A percentile compares a stretch with the other conserved stretches of the same genome.
These are phyloP conservation scores for Malaclemys terrapin DNA, from an alignment of 2,113 vertebrate genomes.

Conservation along the genomic window DNA sequence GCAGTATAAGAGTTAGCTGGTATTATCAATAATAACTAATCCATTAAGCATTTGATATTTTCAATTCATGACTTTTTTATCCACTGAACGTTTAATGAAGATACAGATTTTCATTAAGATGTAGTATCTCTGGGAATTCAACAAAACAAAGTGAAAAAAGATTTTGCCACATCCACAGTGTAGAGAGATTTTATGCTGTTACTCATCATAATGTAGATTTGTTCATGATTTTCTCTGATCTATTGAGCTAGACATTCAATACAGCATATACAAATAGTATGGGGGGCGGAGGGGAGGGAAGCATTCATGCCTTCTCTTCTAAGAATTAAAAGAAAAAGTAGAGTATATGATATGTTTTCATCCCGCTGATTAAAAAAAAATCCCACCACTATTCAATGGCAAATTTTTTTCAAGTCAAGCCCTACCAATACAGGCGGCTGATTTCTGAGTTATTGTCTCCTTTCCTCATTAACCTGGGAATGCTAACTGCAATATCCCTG, in stretches of 20 bases:
- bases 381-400: neutral
- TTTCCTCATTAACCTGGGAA: neutral
- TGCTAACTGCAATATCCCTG: neutral
- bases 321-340: neutral
- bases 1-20: neutral
- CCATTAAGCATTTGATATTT: neutral
- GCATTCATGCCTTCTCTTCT: neutral
- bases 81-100: neutral
- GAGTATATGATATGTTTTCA: neutral
- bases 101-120: neutral
- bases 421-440: neutral
- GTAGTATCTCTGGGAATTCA: neutral
- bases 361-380: neutral
- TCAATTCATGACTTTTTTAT: neutral
- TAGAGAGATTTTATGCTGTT: neutral
- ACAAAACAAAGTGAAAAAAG: neutral
- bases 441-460: neutral
- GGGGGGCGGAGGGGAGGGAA: rapidly evolving
- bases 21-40: neutral
- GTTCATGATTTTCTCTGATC: neutral
- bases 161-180: neutral
- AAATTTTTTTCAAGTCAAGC: neutral
- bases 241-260: neutral
- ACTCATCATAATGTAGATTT: neutral
- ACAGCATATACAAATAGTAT: neutral